Evolutionary conservation across 2,888 invertebrate species (phyloP).

Genomic region (Mythimna ferrago): DNA sequence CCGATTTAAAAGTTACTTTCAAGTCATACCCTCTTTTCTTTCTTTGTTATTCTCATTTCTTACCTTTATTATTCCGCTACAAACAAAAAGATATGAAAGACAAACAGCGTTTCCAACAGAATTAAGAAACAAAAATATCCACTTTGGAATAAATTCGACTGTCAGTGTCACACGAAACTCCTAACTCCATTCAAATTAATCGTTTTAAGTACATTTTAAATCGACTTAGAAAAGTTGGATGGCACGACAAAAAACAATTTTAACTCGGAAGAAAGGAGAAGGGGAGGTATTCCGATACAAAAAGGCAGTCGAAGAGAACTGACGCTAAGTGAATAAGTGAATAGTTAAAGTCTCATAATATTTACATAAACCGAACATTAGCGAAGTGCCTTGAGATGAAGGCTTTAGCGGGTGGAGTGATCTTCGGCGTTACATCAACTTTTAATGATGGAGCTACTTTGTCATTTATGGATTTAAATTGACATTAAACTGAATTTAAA

Average conservation of each 20-base stretch:
- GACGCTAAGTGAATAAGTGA: constrained; percentile 89
- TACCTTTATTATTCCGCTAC: constrained; percentile 60
- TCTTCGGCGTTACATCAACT: constrained; percentile 33
- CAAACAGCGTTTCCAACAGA: constrained; percentile 62
- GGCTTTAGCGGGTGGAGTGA: constrained; percentile 66
- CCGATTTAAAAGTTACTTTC: constrained; percentile 57
- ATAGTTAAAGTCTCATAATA: constrained; percentile 90
- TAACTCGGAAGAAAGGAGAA: constrained; percentile 72
- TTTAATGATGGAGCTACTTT: constrained; percentile 33
- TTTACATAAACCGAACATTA: constrained; percentile 90
- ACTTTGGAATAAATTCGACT: constrained; percentile 70
- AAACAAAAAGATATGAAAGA: constrained; percentile 64
- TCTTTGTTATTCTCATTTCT: constrained; percentile 53
- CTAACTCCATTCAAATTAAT: constrained; percentile 78
- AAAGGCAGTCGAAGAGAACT: constrained; percentile 83
- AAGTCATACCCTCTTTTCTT: constrained; percentile 49
- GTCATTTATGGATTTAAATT: constrained; percentile 4
- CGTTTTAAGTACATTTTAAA: constrained; percentile 79
- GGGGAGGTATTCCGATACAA: constrained; percentile 81
- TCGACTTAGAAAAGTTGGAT: constrained; percentile 77
- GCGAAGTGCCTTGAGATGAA: constrained; percentile 74
- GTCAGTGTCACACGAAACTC: constrained; percentile 73
- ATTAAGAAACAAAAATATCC: constrained; percentile 68
- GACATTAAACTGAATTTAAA: not conserved
- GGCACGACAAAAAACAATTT: constrained; percentile 76